Evolutionary conservation across 2,113 vertebrate species (phyloP).

Genomic region (Trematomus loennbergii): DNA sequence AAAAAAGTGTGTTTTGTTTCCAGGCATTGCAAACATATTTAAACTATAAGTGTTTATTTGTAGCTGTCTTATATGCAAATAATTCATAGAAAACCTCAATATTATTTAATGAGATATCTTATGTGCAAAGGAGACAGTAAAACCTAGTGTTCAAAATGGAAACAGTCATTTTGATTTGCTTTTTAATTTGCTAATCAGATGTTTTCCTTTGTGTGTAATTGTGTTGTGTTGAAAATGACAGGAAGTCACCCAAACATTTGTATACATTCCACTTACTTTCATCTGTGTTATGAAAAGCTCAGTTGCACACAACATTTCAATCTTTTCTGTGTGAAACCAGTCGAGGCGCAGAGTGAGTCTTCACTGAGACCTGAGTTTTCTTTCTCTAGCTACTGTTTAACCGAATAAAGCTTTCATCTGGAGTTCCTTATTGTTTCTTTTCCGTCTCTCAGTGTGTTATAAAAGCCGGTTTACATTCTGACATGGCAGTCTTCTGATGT

Average conservation of each 20-base stretch:
- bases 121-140: neutral
- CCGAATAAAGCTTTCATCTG: slow-evolving; percentile 85
- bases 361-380: neutral
- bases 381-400: slow-evolving; percentile 76
- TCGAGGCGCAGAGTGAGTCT: neutral
- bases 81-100: slow-evolving; percentile 8
- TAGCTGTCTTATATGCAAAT: no score
- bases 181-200: neutral
- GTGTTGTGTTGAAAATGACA: no score
- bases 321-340: slow-evolving; percentile 3
- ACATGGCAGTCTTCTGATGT: slow-evolving; percentile 84
- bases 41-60: no score
- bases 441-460: slow-evolving; percentile 78
- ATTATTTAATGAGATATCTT: slow-evolving; percentile 8
- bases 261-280: neutral
- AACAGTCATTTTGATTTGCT: no score
- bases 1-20: neutral
- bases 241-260: neutral
- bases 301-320: neutral
- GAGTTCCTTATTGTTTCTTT: slow-evolving; percentile 70
- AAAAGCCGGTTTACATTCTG: slow-evolving; percentile 91
- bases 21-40: no score
- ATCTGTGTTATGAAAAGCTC: neutral
- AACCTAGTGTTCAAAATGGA: no score
- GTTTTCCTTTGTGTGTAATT: neutral